Base-by-base conservation (phyloP, 2,797 vertebrate species). In the Anabas testudineus region DNA sequence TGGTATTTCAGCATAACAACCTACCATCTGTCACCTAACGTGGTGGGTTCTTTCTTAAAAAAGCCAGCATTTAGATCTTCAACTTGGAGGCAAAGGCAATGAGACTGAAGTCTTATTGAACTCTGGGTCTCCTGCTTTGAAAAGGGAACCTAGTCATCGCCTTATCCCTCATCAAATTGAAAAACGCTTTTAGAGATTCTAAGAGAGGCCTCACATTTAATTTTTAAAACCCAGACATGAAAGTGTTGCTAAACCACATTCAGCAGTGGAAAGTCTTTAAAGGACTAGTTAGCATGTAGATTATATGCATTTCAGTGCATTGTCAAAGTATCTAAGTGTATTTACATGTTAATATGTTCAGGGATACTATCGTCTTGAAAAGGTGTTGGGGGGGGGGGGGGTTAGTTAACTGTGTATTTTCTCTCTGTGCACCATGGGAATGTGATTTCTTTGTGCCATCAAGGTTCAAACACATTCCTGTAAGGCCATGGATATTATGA, bases 281-380 rank as follows among this genome's bases (percentile, higher is more conserved):
- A 90, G 90, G 80, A 59, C 92, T 94, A 88, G 92, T 94, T 94
- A 94, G 86, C 91, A 93, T 94, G 92, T 92, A 93, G 92, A 94
- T 94, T 91, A 94, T 91, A 92, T 93, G 91, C 91, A 92, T 94
- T 91, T 92, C 80, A 81, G 46, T 66, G 85, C 86, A 92, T 93
- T 92, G 93, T 93, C 80, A 88, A 85, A 91, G 87, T 87, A 87
- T 91, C 88, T 76, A 91, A 87, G 91, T 92, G 92, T 93, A 94
- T 94, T 94, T 94, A 91, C 92, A 94, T 94, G 93, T 92, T 91
- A 94, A 94, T 94, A 92, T 93, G 90, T 78, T 79, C 83, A 87
- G 89, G 86, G 87, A 91, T 86, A 88, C 84, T 64, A 84, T 78
- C 75, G 82, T 83, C 84, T 82, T 94, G 90, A 93, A 91, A 93